Percentiles rank a stretch among this genome's conserved stretches.
phyloP scores from a whole-genome alignment of 2,888 invertebrate genomes.

The Phasia obesa region DNA sequence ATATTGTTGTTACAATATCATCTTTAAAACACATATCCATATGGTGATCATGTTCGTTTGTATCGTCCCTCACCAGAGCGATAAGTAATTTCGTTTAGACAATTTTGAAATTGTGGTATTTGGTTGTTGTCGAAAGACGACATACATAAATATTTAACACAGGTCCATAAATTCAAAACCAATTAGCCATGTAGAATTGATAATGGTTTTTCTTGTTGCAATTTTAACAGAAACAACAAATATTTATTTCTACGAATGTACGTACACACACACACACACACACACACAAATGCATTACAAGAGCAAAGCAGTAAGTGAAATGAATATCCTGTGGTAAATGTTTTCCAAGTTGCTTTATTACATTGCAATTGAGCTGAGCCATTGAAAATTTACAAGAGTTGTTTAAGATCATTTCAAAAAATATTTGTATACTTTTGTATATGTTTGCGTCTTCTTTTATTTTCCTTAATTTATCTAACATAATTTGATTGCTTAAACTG shows the following conservation, averaged over 20 bases:
- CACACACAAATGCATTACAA: background rate
- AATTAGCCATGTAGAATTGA: constrained; percentile 81
- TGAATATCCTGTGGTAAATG: constrained; percentile 53
- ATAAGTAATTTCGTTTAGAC: constrained; percentile 59
- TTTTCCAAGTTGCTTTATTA: constrained; percentile 44
- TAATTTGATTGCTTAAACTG: constrained; percentile 47
- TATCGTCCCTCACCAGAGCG: constrained; percentile 1
- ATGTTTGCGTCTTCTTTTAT: constrained; percentile 3
- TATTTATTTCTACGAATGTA: background rate
- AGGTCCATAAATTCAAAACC: constrained; percentile 82
- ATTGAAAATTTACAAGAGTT: constrained; percentile 51
- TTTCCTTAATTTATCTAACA: constrained; percentile 48
- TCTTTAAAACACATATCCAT: constrained; percentile 57
- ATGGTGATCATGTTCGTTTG: constrained; percentile 65
- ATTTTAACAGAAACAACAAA: constrained; percentile 18
- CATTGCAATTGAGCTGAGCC: constrained; percentile 36
- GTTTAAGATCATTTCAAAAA: constrained; percentile 61
- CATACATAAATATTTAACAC: constrained; percentile 81
- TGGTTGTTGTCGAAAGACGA: constrained; percentile 63
- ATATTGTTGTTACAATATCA: constrained; percentile 59
- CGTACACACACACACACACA: background rate
- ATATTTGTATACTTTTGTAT: constrained; percentile 51
- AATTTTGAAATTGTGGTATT: constrained; percentile 62
- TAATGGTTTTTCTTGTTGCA: constrained; percentile 75
- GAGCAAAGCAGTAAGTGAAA: constrained; percentile 6